Conservation (phyloP, 2,113 vertebrate species). For the Cyprinus carpio region DNA sequence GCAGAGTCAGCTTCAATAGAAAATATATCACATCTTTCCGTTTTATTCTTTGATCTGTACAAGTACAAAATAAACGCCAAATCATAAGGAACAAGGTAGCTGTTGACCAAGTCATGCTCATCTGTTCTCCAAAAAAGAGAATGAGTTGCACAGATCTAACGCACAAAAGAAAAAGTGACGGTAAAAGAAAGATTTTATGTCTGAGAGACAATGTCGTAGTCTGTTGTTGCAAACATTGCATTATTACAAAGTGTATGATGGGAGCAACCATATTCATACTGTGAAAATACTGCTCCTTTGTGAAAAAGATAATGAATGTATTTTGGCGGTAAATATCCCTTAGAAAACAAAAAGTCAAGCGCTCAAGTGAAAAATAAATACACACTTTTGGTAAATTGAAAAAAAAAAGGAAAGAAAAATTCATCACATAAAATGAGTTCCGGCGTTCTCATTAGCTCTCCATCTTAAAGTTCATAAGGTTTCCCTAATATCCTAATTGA, state of each 20-base stretch:
- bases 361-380: constrained; percentile 98
- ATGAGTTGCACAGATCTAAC: constrained; percentile 53
- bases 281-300: constrained; percentile 67
- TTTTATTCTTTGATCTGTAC: constrained; percentile 74
- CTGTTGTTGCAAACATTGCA: constrained; percentile 67
- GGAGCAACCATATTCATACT: constrained; percentile 69
- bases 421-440: constrained; percentile 48
- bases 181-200: constrained; percentile 44
- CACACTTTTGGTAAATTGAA: constrained; percentile 73
- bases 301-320: constrained; percentile 66
- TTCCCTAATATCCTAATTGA: constrained; percentile 23
- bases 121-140: constrained; percentile 57
- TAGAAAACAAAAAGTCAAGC: constrained; percentile 87
- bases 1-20: constrained; percentile 70
- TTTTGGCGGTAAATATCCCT: constrained; percentile 70
- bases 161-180: constrained; percentile 56
- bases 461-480: constrained; percentile 2
- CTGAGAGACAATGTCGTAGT: constrained; percentile 67
- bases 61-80: constrained; percentile 82
- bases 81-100: constrained; percentile 66
- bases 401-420: constrained; percentile 42
- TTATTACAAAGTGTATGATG: constrained; percentile 71
- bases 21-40: constrained; percentile 83
- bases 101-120: constrained; percentile 71
- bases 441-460: background rate